These are phyloP conservation scores for Amiota communis DNA, from an alignment of 2,888 invertebrate genomes.

Conservation along the genomic window DNA sequence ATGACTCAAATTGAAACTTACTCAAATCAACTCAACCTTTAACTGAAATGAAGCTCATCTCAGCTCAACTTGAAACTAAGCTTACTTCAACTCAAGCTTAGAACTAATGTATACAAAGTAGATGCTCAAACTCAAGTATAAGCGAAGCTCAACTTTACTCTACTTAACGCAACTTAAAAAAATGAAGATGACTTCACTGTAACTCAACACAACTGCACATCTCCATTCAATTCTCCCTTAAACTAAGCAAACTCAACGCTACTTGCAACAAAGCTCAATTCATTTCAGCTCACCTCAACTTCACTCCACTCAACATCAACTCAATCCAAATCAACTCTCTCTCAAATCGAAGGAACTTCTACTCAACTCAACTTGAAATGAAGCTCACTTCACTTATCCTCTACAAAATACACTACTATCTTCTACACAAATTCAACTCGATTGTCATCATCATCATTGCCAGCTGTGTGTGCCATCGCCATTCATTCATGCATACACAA, in stretches of 20 bases:
- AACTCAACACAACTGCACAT: too few species aligned
- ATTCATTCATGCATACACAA: background rate
- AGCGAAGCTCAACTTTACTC: background rate
- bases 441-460: slow-evolving; percentile 30
- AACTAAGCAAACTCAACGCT: background rate
- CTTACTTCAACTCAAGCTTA: too few species aligned
- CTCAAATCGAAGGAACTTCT: background rate
- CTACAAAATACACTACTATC: too few species aligned
- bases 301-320: background rate
- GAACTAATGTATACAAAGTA: too few species aligned
- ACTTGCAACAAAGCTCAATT: background rate
- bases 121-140: too few species aligned
- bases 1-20: background rate
- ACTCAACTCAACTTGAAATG: background rate
- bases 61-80: background rate
- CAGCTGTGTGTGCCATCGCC: slow-evolving; percentile 34
- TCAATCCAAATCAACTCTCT: too few species aligned
- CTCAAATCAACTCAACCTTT: background rate
- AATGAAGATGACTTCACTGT: background rate
- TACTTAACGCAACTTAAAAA: background rate
- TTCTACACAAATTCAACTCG: background rate
- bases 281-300: too few species aligned
- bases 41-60: background rate
- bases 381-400: background rate
- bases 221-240: background rate